phyloP scores from a whole-genome alignment of 2,888 invertebrate species.

The Priocnemis perturbator region DNA sequence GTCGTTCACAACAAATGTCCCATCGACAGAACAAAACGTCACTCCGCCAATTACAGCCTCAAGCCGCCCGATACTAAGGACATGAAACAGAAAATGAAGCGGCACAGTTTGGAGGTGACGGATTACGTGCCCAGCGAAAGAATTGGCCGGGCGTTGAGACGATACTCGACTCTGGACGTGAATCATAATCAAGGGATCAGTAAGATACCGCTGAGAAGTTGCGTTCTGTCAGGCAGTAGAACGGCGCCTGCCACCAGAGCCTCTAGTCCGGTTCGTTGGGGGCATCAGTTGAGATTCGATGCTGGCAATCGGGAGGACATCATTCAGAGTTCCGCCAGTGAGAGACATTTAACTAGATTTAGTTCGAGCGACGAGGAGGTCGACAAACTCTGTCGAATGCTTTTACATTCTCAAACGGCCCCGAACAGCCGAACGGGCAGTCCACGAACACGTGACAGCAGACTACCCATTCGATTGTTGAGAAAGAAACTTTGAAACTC shows the following conservation, averaged over 20 bases:
- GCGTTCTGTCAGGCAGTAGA: conserved; percentile 66
- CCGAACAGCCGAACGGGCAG: conserved; percentile 29
- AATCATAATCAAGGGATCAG: conserved; percentile 73
- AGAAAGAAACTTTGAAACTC: conserved; percentile 57
- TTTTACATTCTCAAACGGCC: conserved; percentile 48
- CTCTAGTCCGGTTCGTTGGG: conserved; percentile 67
- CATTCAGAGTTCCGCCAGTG: conserved; percentile 33
- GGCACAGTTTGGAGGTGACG: conserved; percentile 68
- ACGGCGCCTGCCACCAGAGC: conserved; percentile 72
- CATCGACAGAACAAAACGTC: conserved; percentile 65
- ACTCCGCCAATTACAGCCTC: conserved; percentile 63
- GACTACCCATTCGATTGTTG: conserved; percentile 62
- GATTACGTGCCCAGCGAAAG: conserved; percentile 58
- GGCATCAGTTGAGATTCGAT: conserved; percentile 59
- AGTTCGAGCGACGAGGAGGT: conserved; percentile 70
- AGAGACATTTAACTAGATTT: conserved; percentile 61
- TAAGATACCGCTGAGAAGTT: conserved; percentile 69
- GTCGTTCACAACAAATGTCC: conserved; percentile 52
- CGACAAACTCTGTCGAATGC: conserved; percentile 66
- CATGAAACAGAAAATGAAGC: conserved; percentile 62
- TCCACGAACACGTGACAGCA: conserved; percentile 50
- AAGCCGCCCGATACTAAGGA: conserved; percentile 63
- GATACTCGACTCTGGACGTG: conserved; percentile 66
- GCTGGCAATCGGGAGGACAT: conserved; percentile 38
- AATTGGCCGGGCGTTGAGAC: conserved; percentile 45